These are phyloP conservation scores for Glossosoma conforme DNA, from an alignment of 1,140 invertebrate species.

Conservation along the genomic window DNA sequence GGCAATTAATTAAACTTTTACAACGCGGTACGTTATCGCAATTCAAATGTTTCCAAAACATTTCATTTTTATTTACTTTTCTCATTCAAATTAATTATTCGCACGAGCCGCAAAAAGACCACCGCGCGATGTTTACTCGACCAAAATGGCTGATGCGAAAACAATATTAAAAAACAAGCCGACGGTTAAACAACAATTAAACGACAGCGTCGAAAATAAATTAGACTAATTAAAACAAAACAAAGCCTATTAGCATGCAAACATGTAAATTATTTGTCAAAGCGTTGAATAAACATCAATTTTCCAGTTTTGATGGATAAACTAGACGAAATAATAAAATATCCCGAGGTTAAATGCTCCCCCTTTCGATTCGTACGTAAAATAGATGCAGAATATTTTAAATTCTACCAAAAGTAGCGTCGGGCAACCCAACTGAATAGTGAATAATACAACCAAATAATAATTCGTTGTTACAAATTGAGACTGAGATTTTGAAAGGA, in stretches of 20 bases:
- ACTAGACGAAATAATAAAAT: neutral
- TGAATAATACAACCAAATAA: too few species aligned
- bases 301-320: conserved; percentile 3
- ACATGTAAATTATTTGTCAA: conserved; percentile 11
- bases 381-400: too few species aligned
- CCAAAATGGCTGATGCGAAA: conserved; percentile 5
- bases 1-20: too few species aligned
- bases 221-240: conserved; percentile 27
- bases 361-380: too few species aligned
- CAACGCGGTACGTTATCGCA: too few species aligned
- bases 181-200: conserved; percentile 18
- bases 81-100: neutral
- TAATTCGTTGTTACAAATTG: too few species aligned
- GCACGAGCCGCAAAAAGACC: neutral
- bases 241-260: conserved; percentile 14
- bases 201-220: conserved; percentile 20
- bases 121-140: neutral
- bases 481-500: too few species aligned
- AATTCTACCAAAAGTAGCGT: too few species aligned
- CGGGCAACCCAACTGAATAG: too few species aligned
- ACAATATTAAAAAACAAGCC: conserved; percentile 15
- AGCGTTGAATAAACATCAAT: conserved; percentile 9
- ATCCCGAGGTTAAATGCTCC: too few species aligned
- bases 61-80: too few species aligned
- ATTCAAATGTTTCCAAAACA: too few species aligned